Evolutionary conservation across 2,113 vertebrate species (phyloP), one percentile per base, ranked within the genome.

Genomic region (Empidonax traillii): DNA sequence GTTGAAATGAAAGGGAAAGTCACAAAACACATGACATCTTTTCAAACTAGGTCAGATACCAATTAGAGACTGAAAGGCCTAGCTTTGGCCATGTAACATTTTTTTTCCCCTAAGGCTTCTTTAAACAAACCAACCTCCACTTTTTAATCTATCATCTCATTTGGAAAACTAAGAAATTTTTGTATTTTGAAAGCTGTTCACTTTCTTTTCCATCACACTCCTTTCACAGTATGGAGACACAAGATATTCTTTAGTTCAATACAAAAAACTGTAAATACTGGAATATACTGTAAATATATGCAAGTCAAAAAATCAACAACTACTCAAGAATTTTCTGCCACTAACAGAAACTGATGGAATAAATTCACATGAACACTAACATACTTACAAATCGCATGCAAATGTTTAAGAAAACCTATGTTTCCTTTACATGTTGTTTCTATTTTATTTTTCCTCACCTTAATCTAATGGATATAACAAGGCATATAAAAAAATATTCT

Each of bases 1-100:
- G 52, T 85, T 93, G 55, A 95, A 95, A 73, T 68, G 79, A 92
- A 75, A 77, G 22, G 44, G 25, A 71, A 94, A 68, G 62, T 85
- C 81, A 68, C 46, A 91, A 82, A 91, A 89, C 1, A 0, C 84
- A 52, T 75, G 80, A 87, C 59, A 76, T 73, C 27, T 75, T 78
- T 82, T 62, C 87, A 87, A 87, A 91, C 47, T 76, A 94, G 89
- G 71, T 93, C 91, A 96, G 63, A 87, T 55, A 86, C 37, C 35
- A 85, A 88, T 77, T 80, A 92, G n/a, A 46, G 46, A 79, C 10
- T 77, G 58, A 91, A 95, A 91, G 35, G 25, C 63, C 22, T 33
- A 83, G 82, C 20, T 56, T 56, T 51, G 19, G 31, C n/a, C 35
- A 81, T 47, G 87, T 83, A 21, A 41, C 1, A 5, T n/a, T 47